Base-by-base conservation (phyloP, 2,888 invertebrate species). In the Deilephila elpenor region DNA sequence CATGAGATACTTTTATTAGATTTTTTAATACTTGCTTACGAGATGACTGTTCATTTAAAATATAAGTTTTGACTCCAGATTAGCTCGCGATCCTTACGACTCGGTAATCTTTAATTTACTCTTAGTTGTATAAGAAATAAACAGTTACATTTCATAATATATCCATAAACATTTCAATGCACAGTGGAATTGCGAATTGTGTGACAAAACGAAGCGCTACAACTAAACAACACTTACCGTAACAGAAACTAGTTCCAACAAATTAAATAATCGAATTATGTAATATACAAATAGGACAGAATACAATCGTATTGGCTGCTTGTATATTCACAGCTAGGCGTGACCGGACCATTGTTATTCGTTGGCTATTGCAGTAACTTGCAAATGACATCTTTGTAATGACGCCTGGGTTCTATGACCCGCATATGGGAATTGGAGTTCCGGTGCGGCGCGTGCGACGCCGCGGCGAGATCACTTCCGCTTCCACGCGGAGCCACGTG, bases 401-500 rank as follows among this genome's bases (percentile, higher is more conserved):
- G 80, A 80, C 59, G 59, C 37, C 87, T 86, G 92, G 86, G 91
- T 91, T 92, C 89, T 87, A 86, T 89, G 93, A 93, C 92, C 91
- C 83, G 85, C 78, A 77, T 79, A 67, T 67, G 82, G 79, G 85
- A 82, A 78, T 78, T 80, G 82, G 80, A 84, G 86, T 90, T 91
- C 92, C 92, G 88, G 84, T 77, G 78, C 74, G 81, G 87, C 83
- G 83, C 82, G 83, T 80, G 84, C 84, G 82, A 77, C 79, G 85
- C 78, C 78, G 67, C 79, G 86, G 80, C 87, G 88, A 91, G 91
- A 91, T 90, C 87, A 86, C 86, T 91, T 92, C 91, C 92, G 89
- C 84, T 84, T 84, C 83, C 86, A 80, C 75, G 80, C 92, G 89
- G 85, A 84, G 84, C 83, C 86, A 80, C 75, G 80, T 84, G 86